phyloP scores from a whole-genome alignment of 2,113 vertebrate genomes.

The Nanorana parkeri region DNA sequence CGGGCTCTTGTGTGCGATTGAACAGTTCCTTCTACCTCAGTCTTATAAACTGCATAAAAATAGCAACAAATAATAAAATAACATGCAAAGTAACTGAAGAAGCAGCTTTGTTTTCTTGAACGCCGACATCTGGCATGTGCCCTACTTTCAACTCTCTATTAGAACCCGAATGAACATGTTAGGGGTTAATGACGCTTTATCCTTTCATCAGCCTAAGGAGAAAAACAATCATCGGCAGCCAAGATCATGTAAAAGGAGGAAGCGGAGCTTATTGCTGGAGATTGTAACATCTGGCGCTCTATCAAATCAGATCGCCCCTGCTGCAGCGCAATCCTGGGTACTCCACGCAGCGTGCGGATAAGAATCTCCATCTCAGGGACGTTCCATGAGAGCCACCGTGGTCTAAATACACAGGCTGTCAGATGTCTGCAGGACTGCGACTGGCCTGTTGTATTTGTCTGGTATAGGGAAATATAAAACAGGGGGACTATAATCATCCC shows the following conservation, averaged over 20 bases:
- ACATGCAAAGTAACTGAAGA: not conserved
- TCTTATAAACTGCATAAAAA: too few relatives aligned
- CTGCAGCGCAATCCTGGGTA: not conserved
- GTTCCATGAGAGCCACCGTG: too few relatives aligned
- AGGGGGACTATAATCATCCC: too few relatives aligned
- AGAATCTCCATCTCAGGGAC: too few relatives aligned
- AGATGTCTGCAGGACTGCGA: too few relatives aligned
- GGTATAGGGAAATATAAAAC: too few relatives aligned
- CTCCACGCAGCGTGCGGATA: not conserved
- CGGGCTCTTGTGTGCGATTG: too few relatives aligned
- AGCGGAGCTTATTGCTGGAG: conserved; percentile 12
- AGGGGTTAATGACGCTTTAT: conserved; percentile 37
- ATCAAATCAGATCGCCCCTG: conserved; percentile 4
- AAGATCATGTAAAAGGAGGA: conserved; percentile 45
- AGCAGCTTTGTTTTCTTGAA: not conserved
- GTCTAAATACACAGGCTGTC: too few relatives aligned
- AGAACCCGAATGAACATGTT: too few relatives aligned
- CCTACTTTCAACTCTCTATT: not conserved
- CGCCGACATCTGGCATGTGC: conserved; percentile 21
- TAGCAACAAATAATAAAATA: too few relatives aligned
- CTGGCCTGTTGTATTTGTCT: too few relatives aligned
- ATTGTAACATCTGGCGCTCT: conserved; percentile 18
- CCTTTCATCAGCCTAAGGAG: conserved; percentile 40
- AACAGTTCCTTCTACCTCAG: too few relatives aligned
- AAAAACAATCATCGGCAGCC: conserved; percentile 42